Percentiles rank a stretch among this genome's conserved stretches.
Conservation (phyloP, 2,797 vertebrate species). For the Columba guinea region DNA sequence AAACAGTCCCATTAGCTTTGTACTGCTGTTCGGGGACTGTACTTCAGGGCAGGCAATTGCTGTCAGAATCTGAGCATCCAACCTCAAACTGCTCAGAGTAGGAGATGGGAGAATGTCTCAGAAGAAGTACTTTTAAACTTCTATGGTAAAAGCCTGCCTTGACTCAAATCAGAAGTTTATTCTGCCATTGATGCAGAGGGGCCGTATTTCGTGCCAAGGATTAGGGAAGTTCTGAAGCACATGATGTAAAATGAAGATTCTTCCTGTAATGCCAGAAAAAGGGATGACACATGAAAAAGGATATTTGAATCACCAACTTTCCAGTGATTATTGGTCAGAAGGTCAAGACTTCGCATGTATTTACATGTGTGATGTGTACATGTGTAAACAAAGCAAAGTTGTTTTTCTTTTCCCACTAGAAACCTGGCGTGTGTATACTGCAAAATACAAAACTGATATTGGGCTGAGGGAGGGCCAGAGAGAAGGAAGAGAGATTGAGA, state of each 20-base stretch:
- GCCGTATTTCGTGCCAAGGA: accelerated
- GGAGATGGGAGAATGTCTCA: not conserved
- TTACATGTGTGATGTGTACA: not conserved
- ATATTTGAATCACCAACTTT: not conserved
- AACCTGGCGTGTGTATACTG: not conserved
- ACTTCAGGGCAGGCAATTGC: not conserved
- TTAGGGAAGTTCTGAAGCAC: not conserved
- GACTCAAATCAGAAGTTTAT: not conserved
- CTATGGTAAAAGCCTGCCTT: not conserved
- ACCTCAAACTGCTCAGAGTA: not conserved
- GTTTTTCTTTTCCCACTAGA: not conserved
- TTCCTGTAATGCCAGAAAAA: not conserved
- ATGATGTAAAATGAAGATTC: not conserved
- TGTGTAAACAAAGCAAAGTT: not conserved
- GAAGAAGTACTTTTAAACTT: not conserved
- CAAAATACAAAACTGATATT: not conserved
- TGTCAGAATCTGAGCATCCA: not conserved
- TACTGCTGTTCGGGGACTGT: not conserved
- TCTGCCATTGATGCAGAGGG: not conserved
- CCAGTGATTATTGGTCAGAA: not conserved
- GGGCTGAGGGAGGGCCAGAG: not conserved
- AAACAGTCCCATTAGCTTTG: not conserved
- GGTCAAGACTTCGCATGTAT: not conserved
- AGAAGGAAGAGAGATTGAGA: not conserved
- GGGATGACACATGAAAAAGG: not conserved